phyloP scores from a whole-genome alignment of 2,797 vertebrate species.

The Anguilla marmorata region DNA sequence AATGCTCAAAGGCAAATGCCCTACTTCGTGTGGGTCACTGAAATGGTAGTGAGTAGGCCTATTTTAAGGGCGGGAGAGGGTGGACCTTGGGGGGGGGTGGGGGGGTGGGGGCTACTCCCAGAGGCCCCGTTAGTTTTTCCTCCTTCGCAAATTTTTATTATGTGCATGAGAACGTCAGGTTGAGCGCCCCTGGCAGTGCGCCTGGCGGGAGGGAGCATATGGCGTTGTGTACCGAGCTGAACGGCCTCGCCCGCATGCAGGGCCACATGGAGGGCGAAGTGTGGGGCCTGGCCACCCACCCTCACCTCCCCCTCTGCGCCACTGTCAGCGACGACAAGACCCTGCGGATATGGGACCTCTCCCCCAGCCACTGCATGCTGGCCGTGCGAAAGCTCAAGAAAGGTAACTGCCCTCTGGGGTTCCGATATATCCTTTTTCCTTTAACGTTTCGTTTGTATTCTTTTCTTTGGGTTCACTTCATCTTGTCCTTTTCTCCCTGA shows the following conservation, averaged over 20 bases:
- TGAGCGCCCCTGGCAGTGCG: not conserved
- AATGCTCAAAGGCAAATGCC: slow-evolving; percentile 40
- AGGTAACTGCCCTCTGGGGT: slow-evolving; percentile 74
- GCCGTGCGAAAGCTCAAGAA: slow-evolving; percentile 98
- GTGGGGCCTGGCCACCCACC: slow-evolving; percentile 96
- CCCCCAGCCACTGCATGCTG: slow-evolving; percentile 98
- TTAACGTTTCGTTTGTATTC: not conserved
- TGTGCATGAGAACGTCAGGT: not conserved
- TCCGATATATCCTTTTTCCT: slow-evolving; percentile 15
- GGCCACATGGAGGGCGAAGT: slow-evolving; percentile 99
- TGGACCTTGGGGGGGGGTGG: not conserved
- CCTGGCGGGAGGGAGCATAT: not conserved
- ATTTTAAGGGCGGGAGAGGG: slow-evolving; percentile 4
- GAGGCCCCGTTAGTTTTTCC: not conserved
- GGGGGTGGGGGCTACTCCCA: not conserved
- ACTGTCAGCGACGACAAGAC: slow-evolving; percentile 99
- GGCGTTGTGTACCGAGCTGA: not conserved
- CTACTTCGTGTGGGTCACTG: slow-evolving; percentile 41
- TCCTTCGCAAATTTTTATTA: slow-evolving; percentile 19
- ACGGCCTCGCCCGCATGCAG: slow-evolving; percentile 60
- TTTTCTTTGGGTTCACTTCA: not conserved
- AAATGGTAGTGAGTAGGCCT: slow-evolving; percentile 21
- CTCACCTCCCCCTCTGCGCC: slow-evolving; percentile 96
- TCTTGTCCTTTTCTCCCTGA: not conserved
- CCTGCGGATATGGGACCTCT: slow-evolving; percentile 98